phyloP scores from a whole-genome alignment of 2,797 vertebrate species.

The Distichodus sexfasciatus region DNA sequence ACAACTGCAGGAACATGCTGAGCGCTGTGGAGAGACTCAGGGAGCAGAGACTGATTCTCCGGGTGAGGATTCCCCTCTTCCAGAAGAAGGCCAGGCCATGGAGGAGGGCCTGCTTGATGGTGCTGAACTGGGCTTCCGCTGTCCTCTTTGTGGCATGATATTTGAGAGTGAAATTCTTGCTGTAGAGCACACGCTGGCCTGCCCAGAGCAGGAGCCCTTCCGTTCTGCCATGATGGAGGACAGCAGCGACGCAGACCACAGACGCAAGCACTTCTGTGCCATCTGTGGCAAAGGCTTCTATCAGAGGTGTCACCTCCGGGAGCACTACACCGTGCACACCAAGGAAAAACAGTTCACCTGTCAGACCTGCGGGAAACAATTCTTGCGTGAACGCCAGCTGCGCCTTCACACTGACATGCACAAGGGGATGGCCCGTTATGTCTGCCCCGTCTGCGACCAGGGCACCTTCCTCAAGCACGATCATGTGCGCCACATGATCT shows the following conservation, averaged over 20 bases:
- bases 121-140: constrained; percentile 79
- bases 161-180: constrained; percentile 88
- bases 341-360: constrained; percentile 99
- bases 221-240: constrained; percentile 83
- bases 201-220: constrained; percentile 88
- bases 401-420: constrained; percentile 98
- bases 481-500: constrained; percentile 98
- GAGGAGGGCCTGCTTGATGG: constrained; percentile 82
- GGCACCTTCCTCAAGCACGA: constrained; percentile 99
- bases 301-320: constrained; percentile 96
- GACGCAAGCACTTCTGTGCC: constrained; percentile 95
- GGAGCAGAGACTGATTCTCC: constrained; percentile 81
- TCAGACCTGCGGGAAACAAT: constrained; percentile 97
- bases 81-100: constrained; percentile 80
- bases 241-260: constrained; percentile 83
- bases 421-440: constrained; percentile 96
- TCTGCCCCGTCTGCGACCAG: constrained; percentile 97
- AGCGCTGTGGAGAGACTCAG: constrained; percentile 90
- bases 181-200: constrained; percentile 87
- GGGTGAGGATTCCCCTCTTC: constrained; percentile 72
- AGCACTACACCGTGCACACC: constrained; percentile 99
- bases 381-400: constrained; percentile 94
- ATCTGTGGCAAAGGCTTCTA: constrained; percentile 98
- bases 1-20: constrained; percentile 93
- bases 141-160: constrained; percentile 88